Evolutionary conservation across 1,140 invertebrate species (phyloP).

Genomic region (Cydia splendana): DNA sequence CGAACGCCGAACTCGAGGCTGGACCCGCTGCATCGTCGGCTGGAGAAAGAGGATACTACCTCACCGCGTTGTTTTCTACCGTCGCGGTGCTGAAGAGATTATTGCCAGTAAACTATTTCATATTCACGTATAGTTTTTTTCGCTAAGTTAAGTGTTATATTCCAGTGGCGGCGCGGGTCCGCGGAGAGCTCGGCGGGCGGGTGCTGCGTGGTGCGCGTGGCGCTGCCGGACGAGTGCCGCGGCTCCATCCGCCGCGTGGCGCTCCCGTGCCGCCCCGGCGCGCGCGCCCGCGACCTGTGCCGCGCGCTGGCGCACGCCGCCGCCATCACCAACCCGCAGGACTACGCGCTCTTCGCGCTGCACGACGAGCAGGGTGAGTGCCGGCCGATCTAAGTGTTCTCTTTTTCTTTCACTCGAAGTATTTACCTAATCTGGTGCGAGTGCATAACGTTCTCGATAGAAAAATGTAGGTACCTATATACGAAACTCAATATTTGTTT

Average conservation of each 20-base stretch:
- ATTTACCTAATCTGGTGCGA: too few species aligned
- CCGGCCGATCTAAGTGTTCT: too few species aligned
- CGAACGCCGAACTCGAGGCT: constrained; percentile 98
- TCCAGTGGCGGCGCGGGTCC: constrained; percentile 77
- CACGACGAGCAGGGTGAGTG: constrained; percentile 91
- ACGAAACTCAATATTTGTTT: too few species aligned
- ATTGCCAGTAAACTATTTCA: too few species aligned
- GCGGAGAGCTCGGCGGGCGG: constrained; percentile 45
- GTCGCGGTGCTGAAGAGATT: too few species aligned
- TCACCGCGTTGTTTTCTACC: constrained; percentile 95
- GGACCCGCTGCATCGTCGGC: constrained; percentile 93
- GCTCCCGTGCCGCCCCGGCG: constrained; percentile 93
- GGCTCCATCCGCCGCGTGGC: constrained; percentile 95
- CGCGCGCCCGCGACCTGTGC: constrained; percentile 94
- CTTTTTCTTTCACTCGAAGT: too few species aligned
- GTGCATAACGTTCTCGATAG: too few species aligned
- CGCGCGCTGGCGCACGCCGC: constrained; percentile 96
- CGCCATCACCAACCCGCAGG: constrained; percentile 96
- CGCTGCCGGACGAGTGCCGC: constrained; percentile 95
- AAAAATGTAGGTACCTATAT: too few species aligned
- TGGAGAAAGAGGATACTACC: constrained; percentile 95
- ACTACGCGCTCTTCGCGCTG: constrained; percentile 96
- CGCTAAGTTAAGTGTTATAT: too few species aligned
- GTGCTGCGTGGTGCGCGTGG: constrained; percentile 86
- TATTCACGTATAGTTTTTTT: too few species aligned